Evolutionary conservation across 2,888 invertebrate species (phyloP).

Genomic region (Ormia ochracea): DNA sequence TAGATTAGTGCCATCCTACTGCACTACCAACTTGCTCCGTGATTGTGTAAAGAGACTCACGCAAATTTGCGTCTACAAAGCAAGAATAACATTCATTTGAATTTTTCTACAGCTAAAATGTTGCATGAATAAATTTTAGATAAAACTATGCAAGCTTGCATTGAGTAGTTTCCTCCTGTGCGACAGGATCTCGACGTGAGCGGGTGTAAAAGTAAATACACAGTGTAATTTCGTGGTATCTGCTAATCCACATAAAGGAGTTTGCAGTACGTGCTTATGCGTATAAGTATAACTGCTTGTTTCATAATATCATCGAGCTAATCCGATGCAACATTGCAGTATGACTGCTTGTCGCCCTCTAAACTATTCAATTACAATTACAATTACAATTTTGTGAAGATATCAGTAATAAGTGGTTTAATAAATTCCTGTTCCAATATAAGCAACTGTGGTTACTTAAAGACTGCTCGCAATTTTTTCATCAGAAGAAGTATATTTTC

Average conservation of each 20-base stretch:
- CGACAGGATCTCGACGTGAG: background rate
- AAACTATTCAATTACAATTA: too few species aligned
- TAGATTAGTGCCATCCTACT: too few species aligned
- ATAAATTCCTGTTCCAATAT: too few species aligned
- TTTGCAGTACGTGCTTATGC: background rate
- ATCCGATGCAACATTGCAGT: background rate
- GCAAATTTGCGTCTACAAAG: background rate
- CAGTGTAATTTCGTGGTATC: background rate
- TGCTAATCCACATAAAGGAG: background rate
- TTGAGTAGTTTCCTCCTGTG: background rate
- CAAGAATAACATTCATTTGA: background rate
- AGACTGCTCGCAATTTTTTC: too few species aligned
- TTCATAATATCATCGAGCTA: background rate
- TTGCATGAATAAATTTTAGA: conserved; percentile 27
- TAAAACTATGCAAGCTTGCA: conserved; percentile 5
- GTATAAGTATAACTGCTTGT: background rate
- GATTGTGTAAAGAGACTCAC: background rate
- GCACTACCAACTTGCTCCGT: too few species aligned
- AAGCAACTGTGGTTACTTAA: too few species aligned
- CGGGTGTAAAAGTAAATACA: background rate
- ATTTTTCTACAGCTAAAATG: conserved; percentile 14
- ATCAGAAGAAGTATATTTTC: too few species aligned
- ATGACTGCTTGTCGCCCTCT: too few species aligned
- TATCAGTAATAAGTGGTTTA: too few species aligned
- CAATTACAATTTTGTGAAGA: too few species aligned